phyloP scores from a whole-genome alignment of 2,888 invertebrate genomes.

The Ganaspis brasiliensis region DNA sequence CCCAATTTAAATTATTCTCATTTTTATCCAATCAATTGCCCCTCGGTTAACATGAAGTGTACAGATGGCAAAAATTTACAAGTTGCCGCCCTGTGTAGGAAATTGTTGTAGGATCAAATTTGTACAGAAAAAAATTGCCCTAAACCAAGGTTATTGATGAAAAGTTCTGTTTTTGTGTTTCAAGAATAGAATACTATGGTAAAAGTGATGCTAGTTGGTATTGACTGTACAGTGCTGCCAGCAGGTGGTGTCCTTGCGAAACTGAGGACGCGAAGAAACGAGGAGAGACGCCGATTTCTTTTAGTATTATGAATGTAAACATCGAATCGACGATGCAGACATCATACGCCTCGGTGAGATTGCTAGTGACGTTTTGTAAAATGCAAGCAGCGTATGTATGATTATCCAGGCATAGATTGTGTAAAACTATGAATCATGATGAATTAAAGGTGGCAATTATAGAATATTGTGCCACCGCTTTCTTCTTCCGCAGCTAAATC shows the following conservation, averaged over 20 bases:
- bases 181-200: not conserved
- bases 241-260: not conserved
- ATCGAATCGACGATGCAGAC: not conserved
- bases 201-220: not conserved
- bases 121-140: too few species aligned
- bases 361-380: not conserved
- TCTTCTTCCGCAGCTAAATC: slow-evolving; percentile 7
- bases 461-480: slow-evolving; percentile 4
- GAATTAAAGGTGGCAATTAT: slow-evolving; percentile 17
- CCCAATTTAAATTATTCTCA: too few species aligned
- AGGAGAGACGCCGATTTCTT: not conserved
- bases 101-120: too few species aligned
- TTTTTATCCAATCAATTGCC: too few species aligned
- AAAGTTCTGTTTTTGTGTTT: too few species aligned
- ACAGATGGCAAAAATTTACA: too few species aligned
- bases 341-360: slow-evolving; percentile 5
- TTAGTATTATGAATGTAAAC: not conserved
- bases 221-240: not conserved
- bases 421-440: not conserved
- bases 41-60: too few species aligned
- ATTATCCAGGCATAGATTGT: not conserved
- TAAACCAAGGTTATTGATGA: too few species aligned
- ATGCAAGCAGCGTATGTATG: not conserved
- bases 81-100: too few species aligned
- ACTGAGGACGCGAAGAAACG: not conserved